Conservation (phyloP, 2,888 invertebrate species). For the Synergus umbraculus region DNA sequence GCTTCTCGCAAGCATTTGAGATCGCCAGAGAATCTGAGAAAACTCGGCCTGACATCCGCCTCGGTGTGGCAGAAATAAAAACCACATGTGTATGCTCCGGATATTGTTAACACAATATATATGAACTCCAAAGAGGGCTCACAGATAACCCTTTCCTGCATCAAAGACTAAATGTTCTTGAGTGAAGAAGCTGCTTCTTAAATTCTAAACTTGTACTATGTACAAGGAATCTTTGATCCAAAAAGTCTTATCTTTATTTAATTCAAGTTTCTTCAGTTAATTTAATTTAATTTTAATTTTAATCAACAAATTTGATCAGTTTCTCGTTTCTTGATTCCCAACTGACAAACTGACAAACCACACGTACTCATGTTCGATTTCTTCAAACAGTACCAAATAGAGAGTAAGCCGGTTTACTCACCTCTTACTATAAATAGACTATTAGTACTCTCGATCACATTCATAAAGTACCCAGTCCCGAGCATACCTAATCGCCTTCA, state of each 20-base stretch:
- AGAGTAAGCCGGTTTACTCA: constrained; percentile 34
- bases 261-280: not conserved
- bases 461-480: constrained; percentile 30
- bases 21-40: constrained; percentile 2
- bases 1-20: constrained; percentile 36
- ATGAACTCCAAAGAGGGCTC: not conserved
- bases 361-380: not conserved
- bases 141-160: not conserved
- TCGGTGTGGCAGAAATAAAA: constrained; percentile 22
- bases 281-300: not conserved
- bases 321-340: not conserved
- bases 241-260: not conserved
- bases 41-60: constrained; percentile 18
- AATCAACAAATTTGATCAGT: not conserved
- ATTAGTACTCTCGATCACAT: constrained; percentile 35
- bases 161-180: not conserved
- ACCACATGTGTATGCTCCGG: constrained; percentile 27
- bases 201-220: not conserved
- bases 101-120: constrained; percentile 6
- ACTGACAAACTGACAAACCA: not conserved
- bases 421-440: constrained; percentile 39
- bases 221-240: not conserved
- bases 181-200: not conserved
- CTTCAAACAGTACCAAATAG: constrained; percentile 28
- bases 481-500: constrained; percentile 36